Evolutionary conservation across 2,888 invertebrate species (phyloP).

Genomic region (Pristionchus maxplancki): DNA sequence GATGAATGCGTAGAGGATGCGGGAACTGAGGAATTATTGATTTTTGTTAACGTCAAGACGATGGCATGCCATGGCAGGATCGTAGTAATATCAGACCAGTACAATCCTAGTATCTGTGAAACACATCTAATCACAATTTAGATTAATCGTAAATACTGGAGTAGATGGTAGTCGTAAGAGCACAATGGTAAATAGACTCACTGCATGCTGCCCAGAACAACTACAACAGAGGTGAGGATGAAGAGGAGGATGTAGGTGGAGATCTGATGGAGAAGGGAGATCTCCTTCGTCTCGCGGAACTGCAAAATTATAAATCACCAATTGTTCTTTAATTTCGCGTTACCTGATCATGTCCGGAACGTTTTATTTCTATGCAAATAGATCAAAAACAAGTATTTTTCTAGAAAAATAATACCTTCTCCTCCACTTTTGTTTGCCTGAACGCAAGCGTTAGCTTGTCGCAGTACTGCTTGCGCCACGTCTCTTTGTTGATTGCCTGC

Average conservation of each 20-base stretch:
- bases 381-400: too few relatives aligned
- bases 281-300: slow-evolving; percentile 71
- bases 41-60: neutral
- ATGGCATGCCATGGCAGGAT: too few relatives aligned
- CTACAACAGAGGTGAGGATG: slow-evolving; percentile 61
- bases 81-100: neutral
- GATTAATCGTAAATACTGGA: too few relatives aligned
- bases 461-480: slow-evolving; percentile 84
- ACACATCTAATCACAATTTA: neutral
- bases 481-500: slow-evolving; percentile 81
- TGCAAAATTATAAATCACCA: slow-evolving; percentile 53
- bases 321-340: neutral
- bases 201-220: slow-evolving; percentile 64
- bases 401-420: too few relatives aligned
- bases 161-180: too few relatives aligned
- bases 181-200: slow-evolving; percentile 47
- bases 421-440: slow-evolving; percentile 87
- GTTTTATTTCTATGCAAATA: too few relatives aligned
- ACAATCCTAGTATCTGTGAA: neutral
- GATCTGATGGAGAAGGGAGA: slow-evolving; percentile 65
- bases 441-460: slow-evolving; percentile 89
- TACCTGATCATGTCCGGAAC: too few relatives aligned
- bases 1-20: slow-evolving; percentile 54
- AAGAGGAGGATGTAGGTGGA: slow-evolving; percentile 68
- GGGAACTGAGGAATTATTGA: slow-evolving; percentile 43